phyloP scores from a whole-genome alignment of 2,888 invertebrate genomes.

The Ochropleura plecta region DNA sequence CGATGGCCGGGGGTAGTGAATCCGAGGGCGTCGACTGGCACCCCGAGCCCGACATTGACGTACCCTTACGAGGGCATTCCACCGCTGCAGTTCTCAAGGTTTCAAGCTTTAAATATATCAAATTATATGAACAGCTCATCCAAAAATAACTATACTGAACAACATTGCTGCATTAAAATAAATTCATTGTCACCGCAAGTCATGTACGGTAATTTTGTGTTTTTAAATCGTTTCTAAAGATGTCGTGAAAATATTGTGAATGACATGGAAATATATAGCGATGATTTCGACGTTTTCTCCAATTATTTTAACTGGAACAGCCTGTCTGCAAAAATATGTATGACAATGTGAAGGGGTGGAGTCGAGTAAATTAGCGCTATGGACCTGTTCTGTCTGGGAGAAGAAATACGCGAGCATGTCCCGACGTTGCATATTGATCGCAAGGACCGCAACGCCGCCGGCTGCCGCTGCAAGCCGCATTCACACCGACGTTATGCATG shows the following conservation, averaged over 20 bases:
- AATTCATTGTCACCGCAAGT: slow-evolving; percentile 24
- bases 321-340: slow-evolving; percentile 19
- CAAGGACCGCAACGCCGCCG: slow-evolving; percentile 65
- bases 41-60: slow-evolving; percentile 87
- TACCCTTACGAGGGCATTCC: slow-evolving; percentile 88
- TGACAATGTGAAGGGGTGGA: slow-evolving; percentile 44
- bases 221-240: slow-evolving; percentile 8
- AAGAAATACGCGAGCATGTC: slow-evolving; percentile 78
- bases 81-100: slow-evolving; percentile 85
- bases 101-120: slow-evolving; percentile 65
- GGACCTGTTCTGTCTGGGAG: slow-evolving; percentile 74
- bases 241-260: slow-evolving; percentile 3
- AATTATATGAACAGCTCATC: slow-evolving; percentile 57
- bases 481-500: slow-evolving; percentile 79
- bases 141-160: slow-evolving; percentile 53
- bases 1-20: slow-evolving; percentile 77
- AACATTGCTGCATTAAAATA: slow-evolving; percentile 39
- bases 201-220: slow-evolving; percentile 4
- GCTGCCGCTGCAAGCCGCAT: slow-evolving; percentile 75
- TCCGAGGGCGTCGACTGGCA: slow-evolving; percentile 87
- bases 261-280: slow-evolving; percentile 12
- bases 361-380: slow-evolving; percentile 56
- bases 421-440: slow-evolving; percentile 88
- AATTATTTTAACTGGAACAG: slow-evolving; percentile 11
- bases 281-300: neutral